phyloP scores from a whole-genome alignment of 2,113 vertebrate genomes.

The Sinocyclocheilus maitianheensis region DNA sequence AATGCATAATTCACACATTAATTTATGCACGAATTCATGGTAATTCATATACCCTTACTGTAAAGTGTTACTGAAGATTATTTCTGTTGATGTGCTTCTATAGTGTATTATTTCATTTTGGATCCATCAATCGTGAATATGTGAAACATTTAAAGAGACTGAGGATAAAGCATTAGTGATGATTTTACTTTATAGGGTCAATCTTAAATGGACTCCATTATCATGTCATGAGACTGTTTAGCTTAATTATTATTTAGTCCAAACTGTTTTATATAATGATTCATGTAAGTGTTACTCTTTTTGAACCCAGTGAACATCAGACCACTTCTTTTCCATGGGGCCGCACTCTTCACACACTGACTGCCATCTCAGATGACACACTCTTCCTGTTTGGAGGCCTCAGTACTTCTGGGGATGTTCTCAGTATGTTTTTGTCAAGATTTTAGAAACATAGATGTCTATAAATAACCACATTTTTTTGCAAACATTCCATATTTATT shows the following conservation, averaged over 20 bases:
- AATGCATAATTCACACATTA: too few relatives aligned
- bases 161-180: not conserved
- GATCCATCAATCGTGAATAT: not conserved
- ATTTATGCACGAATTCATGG: too few relatives aligned
- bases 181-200: not conserved
- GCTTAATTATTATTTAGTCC: not conserved
- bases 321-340: slow-evolving; percentile 77
- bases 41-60: too few relatives aligned
- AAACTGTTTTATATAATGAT: not conserved
- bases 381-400: slow-evolving; percentile 92
- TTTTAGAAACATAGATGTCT: not conserved
- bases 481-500: not conserved
- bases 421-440: slow-evolving; percentile 79
- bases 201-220: not conserved
- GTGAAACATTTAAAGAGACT: slow-evolving; percentile 1
- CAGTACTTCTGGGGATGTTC: slow-evolving; percentile 81
- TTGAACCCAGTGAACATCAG: slow-evolving; percentile 71
- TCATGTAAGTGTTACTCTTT: slow-evolving; percentile 23
- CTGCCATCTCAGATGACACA: slow-evolving; percentile 81
- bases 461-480: slow-evolving; percentile 7
- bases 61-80: not conserved
- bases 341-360: slow-evolving; percentile 92
- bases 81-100: too few relatives aligned
- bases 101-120: not conserved
- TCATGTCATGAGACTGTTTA: not conserved